Base-by-base conservation (phyloP, 2,888 invertebrate species). In the Tipula unca region DNA sequence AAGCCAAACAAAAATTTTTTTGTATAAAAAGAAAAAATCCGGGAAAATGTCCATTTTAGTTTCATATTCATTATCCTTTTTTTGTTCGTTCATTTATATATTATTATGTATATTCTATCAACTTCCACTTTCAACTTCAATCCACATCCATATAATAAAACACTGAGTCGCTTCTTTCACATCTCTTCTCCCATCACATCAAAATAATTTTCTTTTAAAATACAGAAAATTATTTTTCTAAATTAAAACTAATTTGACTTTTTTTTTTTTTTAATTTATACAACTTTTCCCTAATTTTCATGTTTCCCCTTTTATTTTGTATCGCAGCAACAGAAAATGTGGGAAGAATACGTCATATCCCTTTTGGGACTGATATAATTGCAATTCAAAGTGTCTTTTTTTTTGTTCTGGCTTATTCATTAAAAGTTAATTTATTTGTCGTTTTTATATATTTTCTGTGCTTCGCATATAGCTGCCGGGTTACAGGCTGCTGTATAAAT, bases 171-270 rank as follows among this genome's bases (percentile, higher is more conserved):
- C n/a, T n/a, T n/a, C 17, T 48, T 48, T 48, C 13, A 17, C 17
- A 6, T 48, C 5, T 17, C 17, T 25, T 25, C 69, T 1, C 25
- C 69, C 69, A 25, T 69, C 20, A 10, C 69, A 48, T 48, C 17
- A 69, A 10, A 69, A 69, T 69, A 69, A 8, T 17, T 48, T 48
- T 6, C 3, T 48, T 25, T 69, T 69, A 25, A 25, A 25, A 69
- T 25, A 69, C 25, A 69, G 69, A 69, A 69, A 69, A 69, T 69
- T 25, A 69, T 25, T 69, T 69, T 25, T 69, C 69, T 8, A 25
- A 69, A 69, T 69, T 69, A 69, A 69, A 69, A 25, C 69, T 69
- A 69, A 69, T 69, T 69, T 69, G 69, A 69, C 69, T 69, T 69
- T 69, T n/a, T n/a, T n/a, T n/a, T n/a, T n/a, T n/a, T n/a, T n/a